Evolutionary conservation across 2,797 vertebrate genomes (phyloP).

Genomic region (Tarsius wallacei): DNA sequence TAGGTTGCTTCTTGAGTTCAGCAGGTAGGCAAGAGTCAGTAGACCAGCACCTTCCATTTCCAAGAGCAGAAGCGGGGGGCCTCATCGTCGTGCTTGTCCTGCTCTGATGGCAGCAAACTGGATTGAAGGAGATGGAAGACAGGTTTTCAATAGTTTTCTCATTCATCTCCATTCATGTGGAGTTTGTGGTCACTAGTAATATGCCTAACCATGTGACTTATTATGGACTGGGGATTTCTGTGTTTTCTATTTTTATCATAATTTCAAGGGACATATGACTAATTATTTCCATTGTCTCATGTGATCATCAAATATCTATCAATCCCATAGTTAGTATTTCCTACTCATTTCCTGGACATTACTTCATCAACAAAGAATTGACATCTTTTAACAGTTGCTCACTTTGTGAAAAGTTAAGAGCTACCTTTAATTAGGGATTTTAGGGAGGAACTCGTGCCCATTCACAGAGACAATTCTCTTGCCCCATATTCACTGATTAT

Average conservation of each 20-base stretch:
- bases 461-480: background rate
- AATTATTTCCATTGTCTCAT: background rate
- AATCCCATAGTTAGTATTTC: background rate
- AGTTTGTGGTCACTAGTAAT: background rate
- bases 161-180: accelerated
- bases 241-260: background rate
- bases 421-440: background rate
- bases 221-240: background rate
- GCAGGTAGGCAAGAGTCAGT: background rate
- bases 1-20: too few species aligned
- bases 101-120: background rate
- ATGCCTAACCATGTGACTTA: background rate
- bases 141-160: accelerated
- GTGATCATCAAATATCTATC: background rate
- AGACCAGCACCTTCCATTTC: background rate
- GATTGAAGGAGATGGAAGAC: background rate
- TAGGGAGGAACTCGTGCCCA: background rate
- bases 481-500: too few species aligned
- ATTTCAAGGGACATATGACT: background rate
- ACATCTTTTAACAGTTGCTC: background rate
- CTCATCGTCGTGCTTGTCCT: background rate
- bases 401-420: background rate
- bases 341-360: background rate
- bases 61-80: background rate
- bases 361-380: background rate